phyloP scores from a whole-genome alignment of 2,797 vertebrate genomes.

The Graptemys geographica region DNA sequence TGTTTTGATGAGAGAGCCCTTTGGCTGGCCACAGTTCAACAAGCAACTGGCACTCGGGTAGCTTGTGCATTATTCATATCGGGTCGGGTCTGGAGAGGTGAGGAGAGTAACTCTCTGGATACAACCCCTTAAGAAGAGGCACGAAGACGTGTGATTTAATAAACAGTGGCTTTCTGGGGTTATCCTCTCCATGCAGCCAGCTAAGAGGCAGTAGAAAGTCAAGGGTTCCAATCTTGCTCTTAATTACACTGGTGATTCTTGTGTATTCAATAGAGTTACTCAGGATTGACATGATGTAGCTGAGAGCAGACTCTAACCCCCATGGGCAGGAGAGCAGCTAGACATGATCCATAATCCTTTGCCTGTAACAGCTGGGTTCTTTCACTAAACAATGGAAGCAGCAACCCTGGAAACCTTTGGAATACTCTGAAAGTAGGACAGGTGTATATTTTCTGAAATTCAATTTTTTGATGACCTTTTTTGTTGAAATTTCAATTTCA shows the following conservation, averaged over 20 bases:
- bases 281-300: fast-evolving
- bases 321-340: neutral
- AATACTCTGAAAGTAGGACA: neutral
- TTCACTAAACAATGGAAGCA: neutral
- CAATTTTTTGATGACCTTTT: neutral
- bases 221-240: neutral
- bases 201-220: neutral
- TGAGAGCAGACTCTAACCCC: neutral
- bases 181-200: neutral
- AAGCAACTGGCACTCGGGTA: neutral
- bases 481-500: neutral
- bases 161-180: neutral
- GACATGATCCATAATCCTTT: neutral
- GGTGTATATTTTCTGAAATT: neutral
- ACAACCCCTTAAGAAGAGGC: slow-evolving; percentile 1
- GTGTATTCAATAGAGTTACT: fast-evolving
- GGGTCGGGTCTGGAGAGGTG: slow-evolving; percentile 27
- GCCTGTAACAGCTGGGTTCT: neutral
- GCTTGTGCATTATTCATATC: slow-evolving; percentile 51
- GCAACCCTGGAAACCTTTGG: neutral
- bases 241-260: fast-evolving
- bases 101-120: slow-evolving; percentile 8
- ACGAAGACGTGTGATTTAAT: slow-evolving; percentile 31
- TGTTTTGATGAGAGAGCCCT: slow-evolving; percentile 57
- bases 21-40: slow-evolving; percentile 19